Conservation (phyloP, 2,888 invertebrate species). For the Rhopalosiphum nymphaeae region DNA sequence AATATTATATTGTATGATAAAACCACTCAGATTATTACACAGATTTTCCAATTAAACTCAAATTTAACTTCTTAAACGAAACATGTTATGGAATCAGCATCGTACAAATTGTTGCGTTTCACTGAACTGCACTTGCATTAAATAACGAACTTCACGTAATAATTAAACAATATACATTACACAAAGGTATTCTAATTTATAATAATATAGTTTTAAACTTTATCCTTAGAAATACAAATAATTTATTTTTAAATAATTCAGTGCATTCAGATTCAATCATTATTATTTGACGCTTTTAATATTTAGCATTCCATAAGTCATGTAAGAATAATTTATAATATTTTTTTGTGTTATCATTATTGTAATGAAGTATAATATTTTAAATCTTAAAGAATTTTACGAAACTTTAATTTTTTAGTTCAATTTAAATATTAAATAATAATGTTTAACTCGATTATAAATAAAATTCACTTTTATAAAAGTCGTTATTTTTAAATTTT, state of each 20-base stretch:
- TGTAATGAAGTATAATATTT: not conserved
- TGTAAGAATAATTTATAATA: not conserved
- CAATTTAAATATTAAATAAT: not conserved
- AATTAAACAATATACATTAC: not conserved
- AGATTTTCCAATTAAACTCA: not conserved
- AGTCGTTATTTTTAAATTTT: not conserved
- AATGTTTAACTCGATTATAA: not conserved
- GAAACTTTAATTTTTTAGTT: not conserved
- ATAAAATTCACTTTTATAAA: constrained; percentile 1
- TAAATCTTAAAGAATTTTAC: not conserved
- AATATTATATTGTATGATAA: not conserved
- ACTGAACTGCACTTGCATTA: not conserved
- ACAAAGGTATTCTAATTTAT: not conserved
- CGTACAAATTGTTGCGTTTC: not conserved
- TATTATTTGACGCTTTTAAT: not conserved
- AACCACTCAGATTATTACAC: not conserved
- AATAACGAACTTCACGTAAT: not conserved
- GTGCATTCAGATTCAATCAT: not conserved
- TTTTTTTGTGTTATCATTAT: not conserved
- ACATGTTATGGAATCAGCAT: not conserved
- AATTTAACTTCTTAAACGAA: not conserved
- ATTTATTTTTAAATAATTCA: not conserved
- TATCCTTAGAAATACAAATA: not conserved
- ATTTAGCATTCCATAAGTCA: not conserved
- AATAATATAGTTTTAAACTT: not conserved